Evolutionary conservation across 2,113 vertebrate species (phyloP), one percentile per base, ranked within the genome.

Genomic region (Prinia subflava): DNA sequence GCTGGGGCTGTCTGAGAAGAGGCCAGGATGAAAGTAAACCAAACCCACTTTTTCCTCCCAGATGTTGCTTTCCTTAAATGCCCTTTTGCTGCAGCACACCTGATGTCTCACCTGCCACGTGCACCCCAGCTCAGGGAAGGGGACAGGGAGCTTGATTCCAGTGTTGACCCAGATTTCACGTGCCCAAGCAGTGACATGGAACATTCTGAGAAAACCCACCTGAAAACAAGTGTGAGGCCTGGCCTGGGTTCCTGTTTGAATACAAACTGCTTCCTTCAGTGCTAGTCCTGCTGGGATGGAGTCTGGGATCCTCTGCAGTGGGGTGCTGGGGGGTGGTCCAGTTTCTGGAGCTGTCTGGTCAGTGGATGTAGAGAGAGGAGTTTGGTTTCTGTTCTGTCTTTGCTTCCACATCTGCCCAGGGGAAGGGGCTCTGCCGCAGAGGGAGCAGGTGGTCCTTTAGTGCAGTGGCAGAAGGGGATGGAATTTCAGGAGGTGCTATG

Each of bases 61-160:
- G 79, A n/a, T 49, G n/a, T 84, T 68, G 19, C 33, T 95, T 57
- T 82, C 23, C 90, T 79, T 5, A 68, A 30, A 81, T 49, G 69
- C 52, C 74, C 67, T 88, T 93, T 46, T 35, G 50, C 74, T 92
- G 89, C 76, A 37, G 84, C 89, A 25, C 70, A 63, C 30, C 82
- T 80, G 73, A 6, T 62, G 23, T 8, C 81, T 68, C 57, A 20
- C 39, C 71, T 89, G 83, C 39, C 77, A 5, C 14, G 9, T 5
- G 15, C 11, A 1, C 6, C 50, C 7, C 1, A 5, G 70, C 39
- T 37, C 46, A 20, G 60, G 56, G 44, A 63, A 6, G 9, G 41
- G 12, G 12, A 20, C 6, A 3, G 50, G 25, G 33, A 18, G 11
- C 49, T 30, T 25, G 30, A 21, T 62, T 33, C 35, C 52, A 15